Percentiles rank a stretch among this genome's conserved stretches.
Evolutionary conservation across 2,888 invertebrate genomes (phyloP).

Genomic region (Chymomyza amoena): DNA sequence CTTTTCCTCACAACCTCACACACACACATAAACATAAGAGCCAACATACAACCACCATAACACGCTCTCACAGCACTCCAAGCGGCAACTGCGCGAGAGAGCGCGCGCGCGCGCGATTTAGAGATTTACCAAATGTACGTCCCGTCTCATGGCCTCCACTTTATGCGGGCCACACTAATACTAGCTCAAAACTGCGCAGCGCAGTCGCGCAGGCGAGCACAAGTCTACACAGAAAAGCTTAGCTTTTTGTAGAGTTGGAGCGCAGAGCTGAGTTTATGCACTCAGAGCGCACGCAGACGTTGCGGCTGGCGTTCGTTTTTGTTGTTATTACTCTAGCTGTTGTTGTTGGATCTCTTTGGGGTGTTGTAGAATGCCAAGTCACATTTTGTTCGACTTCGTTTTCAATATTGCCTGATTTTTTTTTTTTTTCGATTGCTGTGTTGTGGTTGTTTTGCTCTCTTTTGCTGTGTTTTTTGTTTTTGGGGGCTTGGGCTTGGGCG

Average conservation of each 20-base stretch:
- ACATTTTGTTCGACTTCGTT: constrained; percentile 58
- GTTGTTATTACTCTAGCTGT: constrained; percentile 9
- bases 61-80: not conserved
- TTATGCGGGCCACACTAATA: constrained; percentile 46
- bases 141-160: constrained; percentile 35
- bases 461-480: constrained; percentile 9
- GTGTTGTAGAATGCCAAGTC: constrained; percentile 58
- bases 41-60: constrained; percentile 1
- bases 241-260: constrained; percentile 57
- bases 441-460: not conserved
- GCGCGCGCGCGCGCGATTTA: constrained; percentile 62
- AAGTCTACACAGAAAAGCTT: constrained; percentile 62
- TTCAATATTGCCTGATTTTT: constrained; percentile 39
- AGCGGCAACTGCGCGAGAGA: constrained; percentile 8
- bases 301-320: constrained; percentile 19
- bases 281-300: constrained; percentile 19
- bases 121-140: constrained; percentile 57
- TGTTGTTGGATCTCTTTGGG: constrained; percentile 29
- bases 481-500: constrained; percentile 48
- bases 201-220: constrained; percentile 30
- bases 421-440: constrained; percentile 37
- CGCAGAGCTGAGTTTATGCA: not conserved
- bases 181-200: constrained; percentile 29
- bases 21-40: constrained; percentile 2
- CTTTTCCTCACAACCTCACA: constrained; percentile 70